Evolutionary conservation across 2,888 invertebrate genomes (phyloP).

Genomic region (Noctua pronuba): DNA sequence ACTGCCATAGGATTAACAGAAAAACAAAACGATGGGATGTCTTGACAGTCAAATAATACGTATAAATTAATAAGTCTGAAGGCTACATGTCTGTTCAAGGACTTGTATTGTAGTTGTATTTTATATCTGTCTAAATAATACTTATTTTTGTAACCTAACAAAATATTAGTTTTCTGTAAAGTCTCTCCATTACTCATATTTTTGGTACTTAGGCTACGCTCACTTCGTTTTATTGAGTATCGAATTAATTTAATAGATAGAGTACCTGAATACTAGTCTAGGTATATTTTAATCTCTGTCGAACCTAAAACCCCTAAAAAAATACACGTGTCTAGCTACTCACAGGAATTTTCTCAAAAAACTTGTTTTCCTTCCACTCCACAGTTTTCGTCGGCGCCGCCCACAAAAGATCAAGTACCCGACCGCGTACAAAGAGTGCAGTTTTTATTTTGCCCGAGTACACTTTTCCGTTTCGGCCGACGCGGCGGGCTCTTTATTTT

Average conservation of each 20-base stretch:
- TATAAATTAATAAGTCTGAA: conserved; percentile 9
- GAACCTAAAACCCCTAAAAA: not conserved
- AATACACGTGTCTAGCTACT: no score
- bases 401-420: conserved; percentile 87
- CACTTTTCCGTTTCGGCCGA: conserved; percentile 82
- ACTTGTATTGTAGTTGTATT: not conserved
- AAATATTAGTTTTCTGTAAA: conserved; percentile 4
- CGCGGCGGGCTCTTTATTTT: conserved; percentile 76
- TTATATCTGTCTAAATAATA: not conserved
- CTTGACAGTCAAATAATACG: conserved; percentile 9
- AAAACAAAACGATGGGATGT: not conserved
- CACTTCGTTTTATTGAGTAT: conserved; percentile 1
- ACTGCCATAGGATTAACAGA: not conserved
- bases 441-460: conserved; percentile 84
- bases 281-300: not conserved
- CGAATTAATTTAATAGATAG: not conserved
- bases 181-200: not conserved
- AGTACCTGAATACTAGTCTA: not conserved
- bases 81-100: conserved; percentile 9
- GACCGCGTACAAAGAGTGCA: conserved; percentile 77
- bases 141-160: conserved; percentile 11
- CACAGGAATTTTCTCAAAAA: not conserved
- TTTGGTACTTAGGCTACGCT: not conserved
- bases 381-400: conserved; percentile 68
- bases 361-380: conserved; percentile 64